Conservation (phyloP, 2,797 vertebrate genomes). For the Onychomys arenicola region DNA sequence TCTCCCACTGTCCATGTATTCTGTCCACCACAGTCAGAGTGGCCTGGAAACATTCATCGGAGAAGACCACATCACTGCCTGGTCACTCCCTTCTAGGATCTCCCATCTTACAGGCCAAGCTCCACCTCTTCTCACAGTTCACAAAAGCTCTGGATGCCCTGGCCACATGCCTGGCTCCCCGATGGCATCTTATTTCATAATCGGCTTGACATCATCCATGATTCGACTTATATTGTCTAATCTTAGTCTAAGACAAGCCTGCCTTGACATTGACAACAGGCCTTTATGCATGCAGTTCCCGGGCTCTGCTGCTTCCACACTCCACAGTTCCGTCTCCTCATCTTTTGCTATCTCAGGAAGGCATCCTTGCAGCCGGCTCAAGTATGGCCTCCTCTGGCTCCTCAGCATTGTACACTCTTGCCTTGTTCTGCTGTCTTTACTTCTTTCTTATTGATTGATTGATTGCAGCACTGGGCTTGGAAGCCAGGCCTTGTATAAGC, state of each 20-base stretch:
- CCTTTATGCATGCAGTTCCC: not conserved
- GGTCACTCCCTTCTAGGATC: not conserved
- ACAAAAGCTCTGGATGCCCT: not conserved
- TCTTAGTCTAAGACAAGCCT: not conserved
- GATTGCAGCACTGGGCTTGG: not conserved
- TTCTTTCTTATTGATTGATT: not conserved
- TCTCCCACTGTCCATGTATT: not conserved
- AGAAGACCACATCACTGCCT: not conserved
- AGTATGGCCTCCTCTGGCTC: not conserved
- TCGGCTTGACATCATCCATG: not conserved
- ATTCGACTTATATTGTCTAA: not conserved
- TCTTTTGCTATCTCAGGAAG: not conserved
- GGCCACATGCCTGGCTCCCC: not conserved
- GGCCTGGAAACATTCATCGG: not conserved
- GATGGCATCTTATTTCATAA: not conserved
- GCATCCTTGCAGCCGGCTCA: not conserved
- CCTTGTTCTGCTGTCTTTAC: not conserved
- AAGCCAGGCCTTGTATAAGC: not conserved
- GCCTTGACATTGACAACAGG: not conserved
- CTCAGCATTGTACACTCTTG: not conserved
- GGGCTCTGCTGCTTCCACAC: not conserved
- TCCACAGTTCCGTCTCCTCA: not conserved
- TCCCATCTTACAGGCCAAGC: not conserved
- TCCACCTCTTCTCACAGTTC: too few species aligned
- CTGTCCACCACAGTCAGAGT: not conserved